These are phyloP conservation scores for Parapristionchus giblindavisi DNA, from an alignment of 2,888 invertebrate genomes.

Conservation along the genomic window DNA sequence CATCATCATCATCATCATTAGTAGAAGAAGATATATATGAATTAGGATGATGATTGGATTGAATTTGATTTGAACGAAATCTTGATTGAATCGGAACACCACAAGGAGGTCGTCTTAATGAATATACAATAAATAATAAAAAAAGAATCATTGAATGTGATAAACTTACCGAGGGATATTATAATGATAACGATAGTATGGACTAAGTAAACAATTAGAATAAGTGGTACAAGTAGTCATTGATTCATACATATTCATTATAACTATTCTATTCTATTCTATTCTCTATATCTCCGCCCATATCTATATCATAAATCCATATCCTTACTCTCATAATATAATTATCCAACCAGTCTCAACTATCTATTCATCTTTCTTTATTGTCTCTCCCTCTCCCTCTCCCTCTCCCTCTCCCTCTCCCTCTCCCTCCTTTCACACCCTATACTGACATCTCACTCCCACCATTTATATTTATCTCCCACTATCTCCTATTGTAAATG, in stretches of 20 bases:
- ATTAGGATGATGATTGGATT: neutral
- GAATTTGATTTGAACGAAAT: neutral
- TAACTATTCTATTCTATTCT: no score
- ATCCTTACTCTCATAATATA: no score
- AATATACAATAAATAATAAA: neutral
- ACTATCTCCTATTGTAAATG: neutral
- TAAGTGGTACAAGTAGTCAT: no score
- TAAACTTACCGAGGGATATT: constrained; percentile 3
- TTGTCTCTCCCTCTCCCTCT: no score
- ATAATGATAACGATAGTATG: no score
- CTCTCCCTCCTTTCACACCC: neutral
- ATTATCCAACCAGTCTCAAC: constrained; percentile 29
- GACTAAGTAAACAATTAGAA: no score
- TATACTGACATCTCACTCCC: neutral
- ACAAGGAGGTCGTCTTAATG: constrained; percentile 13
- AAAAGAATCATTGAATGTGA: neutral
- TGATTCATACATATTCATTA: no score
- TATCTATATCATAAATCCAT: constrained; percentile 30
- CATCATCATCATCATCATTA: constrained; percentile 11
- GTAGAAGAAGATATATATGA: constrained; percentile 30
- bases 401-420: neutral
- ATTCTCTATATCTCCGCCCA: neutral
- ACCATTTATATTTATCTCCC: no score
- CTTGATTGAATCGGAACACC: constrained; percentile 15
- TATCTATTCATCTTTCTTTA: no score